Evolutionary conservation across 1,140 invertebrate genomes (phyloP).

Genomic region (Apis florea): DNA sequence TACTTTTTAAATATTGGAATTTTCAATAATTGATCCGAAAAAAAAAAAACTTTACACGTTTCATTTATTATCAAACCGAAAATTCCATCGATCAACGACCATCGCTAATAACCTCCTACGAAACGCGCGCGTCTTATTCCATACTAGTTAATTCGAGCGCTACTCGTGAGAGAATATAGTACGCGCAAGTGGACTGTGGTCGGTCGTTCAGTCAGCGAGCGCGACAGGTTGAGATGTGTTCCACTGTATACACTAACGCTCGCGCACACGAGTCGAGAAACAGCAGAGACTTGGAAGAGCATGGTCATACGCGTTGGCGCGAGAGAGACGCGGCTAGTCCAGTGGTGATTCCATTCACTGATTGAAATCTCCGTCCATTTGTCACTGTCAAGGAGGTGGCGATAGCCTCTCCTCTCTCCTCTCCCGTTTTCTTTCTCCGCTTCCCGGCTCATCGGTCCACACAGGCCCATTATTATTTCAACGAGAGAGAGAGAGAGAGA

Average conservation of each 20-base stretch:
- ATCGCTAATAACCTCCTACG: background rate
- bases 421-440: conserved; percentile 39
- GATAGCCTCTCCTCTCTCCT: conserved; percentile 78
- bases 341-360: conserved; percentile 81
- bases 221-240: conserved; percentile 75
- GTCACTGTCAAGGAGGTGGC: conserved; percentile 84
- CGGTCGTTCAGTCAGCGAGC: conserved; percentile 63
- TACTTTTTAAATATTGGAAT: too few species aligned
- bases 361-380: conserved; percentile 84
- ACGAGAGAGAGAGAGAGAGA: too few species aligned
- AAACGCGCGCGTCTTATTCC: conserved; percentile 7
- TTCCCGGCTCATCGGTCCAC: conserved; percentile 46
- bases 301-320: conserved; percentile 40
- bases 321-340: conserved; percentile 65
- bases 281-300: background rate
- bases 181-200: conserved; percentile 57
- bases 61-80: background rate
- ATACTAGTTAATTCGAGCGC: conserved; percentile 21
- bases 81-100: background rate
- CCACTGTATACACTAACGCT: background rate
- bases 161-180: conserved; percentile 46
- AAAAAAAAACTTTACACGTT: too few species aligned
- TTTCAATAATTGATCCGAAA: too few species aligned
- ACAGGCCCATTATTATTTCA: conserved; percentile 78
- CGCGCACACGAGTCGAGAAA: background rate